A percentile compares a stretch with the other conserved stretches of the same genome.
phyloP scores from a whole-genome alignment of 2,797 vertebrate species.

The Girardinus metallicus region DNA sequence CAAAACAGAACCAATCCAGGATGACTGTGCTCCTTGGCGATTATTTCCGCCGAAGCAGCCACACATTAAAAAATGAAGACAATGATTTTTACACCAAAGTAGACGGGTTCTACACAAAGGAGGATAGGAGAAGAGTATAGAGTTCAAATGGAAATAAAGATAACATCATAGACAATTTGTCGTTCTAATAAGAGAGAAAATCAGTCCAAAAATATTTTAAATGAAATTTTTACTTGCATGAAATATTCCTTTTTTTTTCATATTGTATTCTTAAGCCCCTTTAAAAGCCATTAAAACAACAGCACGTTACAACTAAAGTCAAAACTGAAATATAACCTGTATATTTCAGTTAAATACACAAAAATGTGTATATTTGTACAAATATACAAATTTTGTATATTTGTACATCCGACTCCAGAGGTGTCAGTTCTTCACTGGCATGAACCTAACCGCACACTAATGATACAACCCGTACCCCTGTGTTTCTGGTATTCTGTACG shows the following conservation, averaged over 20 bases:
- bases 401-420: background rate
- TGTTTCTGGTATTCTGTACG: background rate
- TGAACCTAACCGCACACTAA: background rate
- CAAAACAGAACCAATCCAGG: no score
- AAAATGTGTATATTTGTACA: no score
- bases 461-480: background rate
- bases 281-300: background rate
- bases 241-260: background rate
- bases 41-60: background rate
- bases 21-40: no score
- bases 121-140: background rate
- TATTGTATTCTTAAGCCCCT: background rate
- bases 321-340: background rate
- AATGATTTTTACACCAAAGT: background rate
- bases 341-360: no score
- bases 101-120: background rate
- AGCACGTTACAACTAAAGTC: background rate
- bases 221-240: background rate
- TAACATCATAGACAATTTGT: background rate
- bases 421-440: background rate
- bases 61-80: background rate
- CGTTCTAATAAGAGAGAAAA: background rate
- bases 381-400: background rate
- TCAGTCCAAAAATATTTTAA: background rate
- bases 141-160: background rate